Percentiles rank a stretch among this genome's conserved stretches.
These are phyloP conservation scores for Astreopora myriophthalma DNA, from an alignment of 64 coral and sea anemone species.

Conservation along the genomic window DNA sequence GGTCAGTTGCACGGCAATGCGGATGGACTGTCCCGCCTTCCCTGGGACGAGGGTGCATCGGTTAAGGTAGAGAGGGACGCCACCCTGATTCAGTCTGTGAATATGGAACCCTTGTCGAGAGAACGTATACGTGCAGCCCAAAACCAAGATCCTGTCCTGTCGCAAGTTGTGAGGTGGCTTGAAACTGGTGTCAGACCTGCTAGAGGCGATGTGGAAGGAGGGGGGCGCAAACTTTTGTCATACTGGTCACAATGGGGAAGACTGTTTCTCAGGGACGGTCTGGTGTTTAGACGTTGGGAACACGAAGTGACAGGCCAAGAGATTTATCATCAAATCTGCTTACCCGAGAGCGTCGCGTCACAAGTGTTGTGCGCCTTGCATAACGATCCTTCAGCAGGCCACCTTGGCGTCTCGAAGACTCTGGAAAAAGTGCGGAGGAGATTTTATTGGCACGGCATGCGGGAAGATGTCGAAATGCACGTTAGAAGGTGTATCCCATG, in stretches of 20 bases:
- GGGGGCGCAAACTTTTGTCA: neutral
- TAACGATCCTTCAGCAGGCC: constrained; percentile 6
- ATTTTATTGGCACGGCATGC: constrained; percentile 41
- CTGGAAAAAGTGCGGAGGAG: constrained; percentile 35
- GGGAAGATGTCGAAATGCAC: constrained; percentile 3
- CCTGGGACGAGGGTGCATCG: neutral
- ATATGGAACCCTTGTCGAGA: neutral
- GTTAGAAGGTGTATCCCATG: constrained; percentile 15
- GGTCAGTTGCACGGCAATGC: constrained; percentile 55
- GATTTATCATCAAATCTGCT: neutral
- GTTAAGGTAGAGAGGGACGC: neutral
- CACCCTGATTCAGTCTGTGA: neutral
- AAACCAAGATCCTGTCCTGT: neutral
- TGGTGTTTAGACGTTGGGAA: constrained; percentile 40
- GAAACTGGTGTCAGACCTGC: neutral
- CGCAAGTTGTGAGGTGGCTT: neutral
- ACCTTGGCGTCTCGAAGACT: constrained; percentile 43
- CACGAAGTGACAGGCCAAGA: neutral
- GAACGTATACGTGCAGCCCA: neutral
- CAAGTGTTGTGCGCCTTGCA: neutral
- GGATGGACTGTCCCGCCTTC: constrained; percentile 38
- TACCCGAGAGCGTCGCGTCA: neutral
- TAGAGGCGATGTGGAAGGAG: neutral
- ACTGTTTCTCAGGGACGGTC: neutral
- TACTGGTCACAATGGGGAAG: constrained; percentile 64